Base-by-base conservation (phyloP, 1,140 invertebrate species). In the Monochamus saltuarius region DNA sequence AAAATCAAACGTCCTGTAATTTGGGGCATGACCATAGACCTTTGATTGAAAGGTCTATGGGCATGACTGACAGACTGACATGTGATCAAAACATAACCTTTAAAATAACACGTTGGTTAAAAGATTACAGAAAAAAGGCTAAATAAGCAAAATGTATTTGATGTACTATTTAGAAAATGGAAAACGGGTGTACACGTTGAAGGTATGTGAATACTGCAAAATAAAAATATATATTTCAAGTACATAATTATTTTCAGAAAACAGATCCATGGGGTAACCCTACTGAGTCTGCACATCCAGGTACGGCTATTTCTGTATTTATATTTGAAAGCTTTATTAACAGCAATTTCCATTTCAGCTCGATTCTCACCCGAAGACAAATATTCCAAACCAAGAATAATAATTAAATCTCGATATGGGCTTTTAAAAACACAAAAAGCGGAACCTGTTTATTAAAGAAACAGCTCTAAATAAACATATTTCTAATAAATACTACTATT, bases 341-440 rank as follows among this genome's bases (percentile, higher is more conserved):
- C 11, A 57, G 13, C 9, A n/a, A 58, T 49, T 59, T 52, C 75
- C 34, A 65, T 84, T 86, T 54, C 73, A 89, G 95, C 95, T 60
- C 86, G 92, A 57, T 98, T 97, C 76, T 95, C 94, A 11, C 95
- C 95, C 0, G 94, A 97, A 79, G 95, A 98, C 72, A 94, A 95
- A 78, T 95, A 91, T 75, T 97, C 95, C 0, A 83, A 89, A 66
- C 88, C 97, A 71, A 83, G 95, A 60, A 87, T 98, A 46, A 92
- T 84, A 1, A 86, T 96, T 37, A 98, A 98, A 78, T 90, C 91
- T 73, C 82, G 95, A 75, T 97, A 95, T 80, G 89, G 89, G 10
- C 78, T 98, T 38, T 79, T 97, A 14, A 80, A 91, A 8, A 96
- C 90, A 11, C 94, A 95, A 78, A 84, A 90, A 73, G 86, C 90